Conservation (phyloP, 2,113 vertebrate genomes). For the Malaclemys terrapin region DNA sequence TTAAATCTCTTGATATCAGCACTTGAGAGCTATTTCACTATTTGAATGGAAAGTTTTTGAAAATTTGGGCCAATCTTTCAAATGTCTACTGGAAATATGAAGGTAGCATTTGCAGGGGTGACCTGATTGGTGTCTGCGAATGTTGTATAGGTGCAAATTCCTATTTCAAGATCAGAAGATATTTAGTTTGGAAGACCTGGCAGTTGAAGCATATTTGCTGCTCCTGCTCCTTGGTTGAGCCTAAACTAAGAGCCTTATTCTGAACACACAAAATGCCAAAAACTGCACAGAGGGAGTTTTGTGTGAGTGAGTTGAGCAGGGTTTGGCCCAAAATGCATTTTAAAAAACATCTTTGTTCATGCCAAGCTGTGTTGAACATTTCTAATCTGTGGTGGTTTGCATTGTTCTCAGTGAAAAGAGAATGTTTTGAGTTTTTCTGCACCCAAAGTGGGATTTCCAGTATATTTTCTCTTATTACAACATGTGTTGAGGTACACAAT, state of each 20-base stretch:
- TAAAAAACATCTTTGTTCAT: not conserved
- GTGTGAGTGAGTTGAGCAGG: not conserved
- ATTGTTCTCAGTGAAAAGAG: not conserved
- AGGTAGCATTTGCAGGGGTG: not conserved
- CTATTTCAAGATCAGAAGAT: no score
- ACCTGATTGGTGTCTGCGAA: not conserved
- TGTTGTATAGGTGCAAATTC: no score
- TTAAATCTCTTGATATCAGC: not conserved
- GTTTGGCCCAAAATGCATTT: not conserved
- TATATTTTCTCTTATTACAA: not conserved
- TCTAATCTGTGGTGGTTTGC: not conserved
- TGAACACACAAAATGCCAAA: no score
- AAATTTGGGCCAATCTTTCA: not conserved
- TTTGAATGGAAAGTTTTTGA: not conserved
- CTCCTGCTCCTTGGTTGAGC: not conserved
- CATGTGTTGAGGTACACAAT: not conserved
- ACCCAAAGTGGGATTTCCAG: not conserved
- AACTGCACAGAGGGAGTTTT: no score
- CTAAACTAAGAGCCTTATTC: not conserved
- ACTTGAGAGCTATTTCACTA: not conserved
- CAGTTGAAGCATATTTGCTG: not conserved
- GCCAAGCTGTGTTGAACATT: not conserved
- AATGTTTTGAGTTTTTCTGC: not conserved
- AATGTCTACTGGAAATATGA: not conserved
- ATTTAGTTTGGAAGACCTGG: no score